Evolutionary conservation across 2,888 invertebrate species (phyloP), one percentile per base, ranked within the genome.

Genomic region (Muschampia plurimacula): DNA sequence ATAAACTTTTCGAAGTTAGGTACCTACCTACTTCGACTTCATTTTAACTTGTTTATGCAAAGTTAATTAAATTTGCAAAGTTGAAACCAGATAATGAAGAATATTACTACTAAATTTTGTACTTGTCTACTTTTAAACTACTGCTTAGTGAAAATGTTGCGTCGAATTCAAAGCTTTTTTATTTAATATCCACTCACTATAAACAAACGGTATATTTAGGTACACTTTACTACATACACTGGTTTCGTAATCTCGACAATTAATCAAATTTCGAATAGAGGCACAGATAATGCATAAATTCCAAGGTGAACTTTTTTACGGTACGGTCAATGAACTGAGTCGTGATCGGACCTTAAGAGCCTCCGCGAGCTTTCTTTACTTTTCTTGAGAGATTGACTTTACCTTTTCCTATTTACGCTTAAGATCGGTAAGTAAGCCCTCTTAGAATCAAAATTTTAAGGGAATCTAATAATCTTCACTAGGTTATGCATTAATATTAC

Each of bases 241-340:
- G 15, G 62, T 63, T 39, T 41, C 41, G 62, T 63, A 52, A 67
- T 67, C 55, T 67, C 12, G 44, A 59, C 67, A 32, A 67, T 67
- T 59, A 67, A 67, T 67, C 57, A 67, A 67, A 67, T 67, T 59
- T 57, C 67, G 67, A 67, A 67, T 28, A 59, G 67, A 59, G 57
- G 12, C 55, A 67, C 55, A 55, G 67, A 59, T 68, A 68, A 62
- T 72, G 72, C 67, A 72, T 67, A 44, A 72, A 72, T 67, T 55
- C 55, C 62, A 62, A 59, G 68, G 46, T 69, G 62, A 63, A 69
- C 55, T 78, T 81, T 82, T 83, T 80, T 77, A 78, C 82, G 88
- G 87, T 77, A 78, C 82, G 88, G 87, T 85, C 89, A 83, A 81
- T 86, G 88, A 88, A 87, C 89, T 78, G 13, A 76, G 77, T 84